Conservation (phyloP, 2,797 vertebrate species). For the Salmo trutta region DNA sequence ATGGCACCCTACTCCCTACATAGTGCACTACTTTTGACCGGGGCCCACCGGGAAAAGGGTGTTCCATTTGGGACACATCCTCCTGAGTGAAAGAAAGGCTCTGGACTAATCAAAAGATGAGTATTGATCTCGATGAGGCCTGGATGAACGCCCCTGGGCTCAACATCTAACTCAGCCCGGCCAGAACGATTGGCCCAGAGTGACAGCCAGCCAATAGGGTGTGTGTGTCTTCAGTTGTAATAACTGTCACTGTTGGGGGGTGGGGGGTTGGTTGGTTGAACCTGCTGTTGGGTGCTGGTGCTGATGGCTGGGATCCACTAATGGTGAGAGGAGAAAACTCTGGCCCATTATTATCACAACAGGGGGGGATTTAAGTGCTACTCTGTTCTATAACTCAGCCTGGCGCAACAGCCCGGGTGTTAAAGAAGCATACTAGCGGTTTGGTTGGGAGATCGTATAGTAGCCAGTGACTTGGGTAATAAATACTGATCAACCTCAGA, state of each 20-base stretch:
- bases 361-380: slow-evolving; percentile 26
- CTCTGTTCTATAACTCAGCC: slow-evolving; percentile 35
- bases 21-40: background rate
- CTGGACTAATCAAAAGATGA: background rate
- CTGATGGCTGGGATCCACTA: slow-evolving; percentile 35
- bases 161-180: slow-evolving; percentile 19
- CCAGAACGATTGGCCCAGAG: slow-evolving; percentile 8
- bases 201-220: slow-evolving; percentile 42
- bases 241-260: slow-evolving; percentile 39
- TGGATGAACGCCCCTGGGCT: background rate
- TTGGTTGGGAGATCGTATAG: background rate
- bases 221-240: slow-evolving; percentile 38
- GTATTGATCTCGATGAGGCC: background rate
- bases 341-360: slow-evolving; percentile 25
- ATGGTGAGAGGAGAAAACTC: slow-evolving; percentile 18
- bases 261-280: slow-evolving; percentile 51
- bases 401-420: slow-evolving; percentile 26
- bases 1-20: background rate
- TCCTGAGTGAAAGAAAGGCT: background rate
- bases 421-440: slow-evolving; percentile 25
- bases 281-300: background rate
- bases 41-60: background rate
- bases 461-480: background rate
- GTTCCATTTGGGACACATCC: background rate
- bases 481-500: background rate